Percentiles rank a stretch among this genome's conserved stretches.
phyloP scores from a whole-genome alignment of 2,888 invertebrate species.

The Sinopyrophorus schimmeli region DNA sequence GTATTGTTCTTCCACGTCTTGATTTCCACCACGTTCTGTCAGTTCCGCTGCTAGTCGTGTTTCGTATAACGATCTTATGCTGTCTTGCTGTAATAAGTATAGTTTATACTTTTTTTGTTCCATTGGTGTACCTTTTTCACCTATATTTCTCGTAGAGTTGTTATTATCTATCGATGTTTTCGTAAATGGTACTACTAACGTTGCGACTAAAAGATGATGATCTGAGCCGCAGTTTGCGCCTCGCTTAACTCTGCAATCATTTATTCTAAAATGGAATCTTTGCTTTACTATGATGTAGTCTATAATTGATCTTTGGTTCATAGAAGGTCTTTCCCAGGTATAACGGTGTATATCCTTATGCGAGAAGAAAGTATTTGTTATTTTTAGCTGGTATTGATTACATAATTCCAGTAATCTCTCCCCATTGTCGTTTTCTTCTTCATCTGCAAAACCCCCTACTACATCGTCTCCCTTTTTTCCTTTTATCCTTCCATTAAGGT shows the following conservation, averaged over 20 bases:
- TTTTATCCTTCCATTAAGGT: background rate
- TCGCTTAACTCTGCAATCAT: background rate
- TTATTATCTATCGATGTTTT: no score
- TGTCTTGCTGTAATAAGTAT: background rate
- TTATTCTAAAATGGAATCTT: background rate
- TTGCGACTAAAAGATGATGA: background rate
- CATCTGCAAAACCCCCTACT: background rate
- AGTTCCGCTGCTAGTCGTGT: no score
- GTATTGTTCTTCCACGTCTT: no score
- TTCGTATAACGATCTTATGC: background rate
- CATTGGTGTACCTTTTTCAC: background rate
- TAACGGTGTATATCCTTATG: constrained; percentile 5
- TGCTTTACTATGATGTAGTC: constrained; percentile 2
- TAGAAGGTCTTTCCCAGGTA: background rate
- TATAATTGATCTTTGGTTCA: constrained; percentile 3
- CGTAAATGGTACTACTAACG: background rate
- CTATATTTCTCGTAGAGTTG: background rate
- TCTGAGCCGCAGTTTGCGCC: constrained; percentile 2
- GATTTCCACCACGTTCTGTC: no score
- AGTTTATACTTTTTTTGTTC: constrained; percentile 1
- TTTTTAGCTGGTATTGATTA: background rate
- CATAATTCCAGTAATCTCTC: constrained; percentile 3
- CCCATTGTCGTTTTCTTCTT: background rate
- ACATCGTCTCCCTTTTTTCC: background rate
- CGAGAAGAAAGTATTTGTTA: background rate